Evolutionary conservation across 2,888 invertebrate species (phyloP).

Genomic region (Ctena decussata): DNA sequence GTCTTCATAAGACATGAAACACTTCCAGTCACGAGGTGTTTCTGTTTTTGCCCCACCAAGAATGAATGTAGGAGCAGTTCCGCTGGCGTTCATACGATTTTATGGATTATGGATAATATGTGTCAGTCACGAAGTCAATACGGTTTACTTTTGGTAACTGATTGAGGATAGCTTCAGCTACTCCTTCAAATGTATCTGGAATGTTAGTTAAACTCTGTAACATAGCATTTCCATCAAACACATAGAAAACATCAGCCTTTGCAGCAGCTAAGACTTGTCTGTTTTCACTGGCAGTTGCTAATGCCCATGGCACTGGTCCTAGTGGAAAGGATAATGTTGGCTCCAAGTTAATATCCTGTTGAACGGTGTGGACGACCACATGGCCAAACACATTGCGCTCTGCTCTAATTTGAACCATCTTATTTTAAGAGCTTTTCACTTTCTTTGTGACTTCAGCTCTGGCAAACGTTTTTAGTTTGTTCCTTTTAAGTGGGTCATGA

Average conservation of each 20-base stretch:
- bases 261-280: slow-evolving; percentile 12
- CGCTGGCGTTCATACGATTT: not conserved
- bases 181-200: slow-evolving; percentile 2
- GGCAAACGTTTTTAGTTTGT: slow-evolving; percentile 55
- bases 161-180: slow-evolving; percentile 1
- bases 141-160: not conserved
- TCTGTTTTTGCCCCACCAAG: not conserved
- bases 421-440: slow-evolving; percentile 36
- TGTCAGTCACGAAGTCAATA: slow-evolving; percentile 13
- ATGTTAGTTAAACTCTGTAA: not conserved
- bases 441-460: not conserved
- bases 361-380: not conserved
- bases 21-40: slow-evolving; percentile 2
- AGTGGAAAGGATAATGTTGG: not conserved
- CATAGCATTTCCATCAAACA: slow-evolving; percentile 10
- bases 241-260: not conserved
- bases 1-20: not conserved
- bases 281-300: slow-evolving; percentile 32
- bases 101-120: not conserved
- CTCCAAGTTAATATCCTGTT: not conserved
- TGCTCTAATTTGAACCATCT: slow-evolving; percentile 38
- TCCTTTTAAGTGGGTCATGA: slow-evolving; percentile 41
- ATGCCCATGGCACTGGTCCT: not conserved
- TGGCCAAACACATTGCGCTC: slow-evolving; percentile 37
- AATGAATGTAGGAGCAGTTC: not conserved